phyloP scores from a whole-genome alignment of 2,797 vertebrate species.

The Molossus alvarezi region DNA sequence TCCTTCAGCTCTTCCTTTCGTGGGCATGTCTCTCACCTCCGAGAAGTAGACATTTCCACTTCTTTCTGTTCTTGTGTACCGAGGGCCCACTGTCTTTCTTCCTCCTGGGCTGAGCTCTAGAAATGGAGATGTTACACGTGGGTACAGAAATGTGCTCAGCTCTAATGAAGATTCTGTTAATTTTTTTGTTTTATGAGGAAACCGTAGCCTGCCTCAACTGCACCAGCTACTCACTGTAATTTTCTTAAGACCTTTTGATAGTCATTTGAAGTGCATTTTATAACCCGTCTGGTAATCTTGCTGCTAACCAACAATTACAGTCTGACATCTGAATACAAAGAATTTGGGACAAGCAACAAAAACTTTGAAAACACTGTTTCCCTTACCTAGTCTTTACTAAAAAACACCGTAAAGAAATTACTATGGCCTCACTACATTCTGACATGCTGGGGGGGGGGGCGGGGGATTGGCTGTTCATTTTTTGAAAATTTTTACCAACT shows the following conservation, averaged over 20 bases:
- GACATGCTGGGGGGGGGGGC: conserved; percentile 46
- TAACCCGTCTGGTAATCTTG: conserved; percentile 83
- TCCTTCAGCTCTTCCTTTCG: not conserved
- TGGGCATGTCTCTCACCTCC: conserved; percentile 43
- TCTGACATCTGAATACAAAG: conserved; percentile 84
- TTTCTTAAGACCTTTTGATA: conserved; percentile 72
- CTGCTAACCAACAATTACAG: conserved; percentile 82
- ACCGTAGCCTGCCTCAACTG: conserved; percentile 62
- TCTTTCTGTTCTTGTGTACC: conserved; percentile 39
- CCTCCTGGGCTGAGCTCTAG: not conserved
- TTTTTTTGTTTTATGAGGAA: conserved; percentile 42
- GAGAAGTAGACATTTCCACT: conserved; percentile 31
- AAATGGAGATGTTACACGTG: conserved; percentile 46
- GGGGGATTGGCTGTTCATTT: conserved; percentile 73
- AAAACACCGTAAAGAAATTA: conserved; percentile 83
- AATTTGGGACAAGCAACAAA: conserved; percentile 83
- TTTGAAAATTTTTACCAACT: conserved; percentile 75
- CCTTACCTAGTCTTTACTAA: conserved; percentile 82
- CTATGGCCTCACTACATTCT: conserved; percentile 82
- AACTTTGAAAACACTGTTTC: conserved; percentile 84
- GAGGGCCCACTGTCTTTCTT: conserved; percentile 23
- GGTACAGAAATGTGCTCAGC: not conserved
- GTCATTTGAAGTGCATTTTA: conserved; percentile 80
- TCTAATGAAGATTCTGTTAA: conserved; percentile 14
- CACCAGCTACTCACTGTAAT: conserved; percentile 69